Evolutionary conservation across 2,797 vertebrate species (phyloP).

Genomic region (Orestias chungarensis): DNA sequence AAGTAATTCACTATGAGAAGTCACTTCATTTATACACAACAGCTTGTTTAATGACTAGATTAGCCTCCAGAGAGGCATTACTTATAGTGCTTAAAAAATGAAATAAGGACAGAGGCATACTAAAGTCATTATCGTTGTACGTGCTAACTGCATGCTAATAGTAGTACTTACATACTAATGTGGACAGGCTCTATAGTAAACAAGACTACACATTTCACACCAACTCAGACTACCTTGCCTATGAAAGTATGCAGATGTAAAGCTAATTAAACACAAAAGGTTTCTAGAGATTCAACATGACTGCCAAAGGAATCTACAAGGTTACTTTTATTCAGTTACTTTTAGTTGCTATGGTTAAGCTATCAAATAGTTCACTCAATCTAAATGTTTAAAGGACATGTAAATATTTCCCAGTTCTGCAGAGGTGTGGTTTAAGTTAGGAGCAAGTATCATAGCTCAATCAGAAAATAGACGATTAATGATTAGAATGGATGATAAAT

Average conservation of each 20-base stretch:
- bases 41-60: constrained; percentile 54
- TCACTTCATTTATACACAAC: constrained; percentile 64
- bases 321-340: not conserved
- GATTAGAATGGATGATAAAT: not conserved
- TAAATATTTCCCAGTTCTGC: not conserved
- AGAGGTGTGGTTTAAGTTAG: too few species aligned
- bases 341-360: not conserved
- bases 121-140: constrained; percentile 45
- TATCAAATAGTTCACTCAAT: too few species aligned
- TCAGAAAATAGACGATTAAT: not conserved
- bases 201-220: not conserved
- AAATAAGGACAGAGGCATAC: constrained; percentile 22
- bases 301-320: not conserved
- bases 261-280: not conserved
- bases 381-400: not conserved
- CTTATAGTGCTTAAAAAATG: constrained; percentile 36
- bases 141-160: constrained; percentile 45
- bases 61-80: constrained; percentile 47
- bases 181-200: not conserved
- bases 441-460: not conserved
- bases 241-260: not conserved
- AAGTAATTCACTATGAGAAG: constrained; percentile 40
- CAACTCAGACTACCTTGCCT: not conserved
- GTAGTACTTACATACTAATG: constrained; percentile 8
- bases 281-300: not conserved